Evolutionary conservation across 2,113 vertebrate genomes (phyloP), one percentile per base, ranked within the genome.

Genomic region (Scomber scombrus): DNA sequence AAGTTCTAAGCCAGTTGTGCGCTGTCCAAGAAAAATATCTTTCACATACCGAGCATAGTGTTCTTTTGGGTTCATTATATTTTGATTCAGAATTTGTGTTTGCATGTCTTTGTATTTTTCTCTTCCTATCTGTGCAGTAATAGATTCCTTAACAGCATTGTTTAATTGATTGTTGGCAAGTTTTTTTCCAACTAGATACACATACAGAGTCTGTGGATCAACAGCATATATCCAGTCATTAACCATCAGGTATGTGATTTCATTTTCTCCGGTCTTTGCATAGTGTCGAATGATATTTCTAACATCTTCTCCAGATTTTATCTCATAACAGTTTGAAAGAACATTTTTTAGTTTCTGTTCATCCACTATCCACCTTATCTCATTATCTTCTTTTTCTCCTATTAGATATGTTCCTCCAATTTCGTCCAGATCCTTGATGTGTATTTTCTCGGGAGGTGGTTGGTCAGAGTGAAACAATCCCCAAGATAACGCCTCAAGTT

Each of bases 161-260:
- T 0, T 18, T 13, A 1, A 61, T 63, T 80, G 9, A 34, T 77
- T 74, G 57, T 23, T 83, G 50, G 63, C 5, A 8, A 85, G 51
- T 7, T 15, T 80, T 83, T 86, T 90, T 7, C 89, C 87, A 31
- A 83, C 64, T 40, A 14, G 68, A 75, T 11, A 66, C 0, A 88
- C 6, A 2, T 92, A 90, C 21, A 92, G n/a, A 34, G 0, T 54
- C 1, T 0, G 0, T 21, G 23, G 62, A 15, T 68, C 0, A 7
- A 90, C 67, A 0, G 1, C 0, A 11, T 0, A 71, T n/a, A 92
- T 89, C 85, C 89, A 92, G 45, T 88, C 40, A 31, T 80, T 82
- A 46, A 90, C 19, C 73, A 66, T 84, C 45, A 89, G 16, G 66
- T 86, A 86, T 11, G 71, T 71, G 1, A 0, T 0, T 1, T 10